Evolutionary conservation across 1,140 invertebrate species (phyloP), one percentile per base, ranked within the genome.

Genomic region (Ylistrum balloti): DNA sequence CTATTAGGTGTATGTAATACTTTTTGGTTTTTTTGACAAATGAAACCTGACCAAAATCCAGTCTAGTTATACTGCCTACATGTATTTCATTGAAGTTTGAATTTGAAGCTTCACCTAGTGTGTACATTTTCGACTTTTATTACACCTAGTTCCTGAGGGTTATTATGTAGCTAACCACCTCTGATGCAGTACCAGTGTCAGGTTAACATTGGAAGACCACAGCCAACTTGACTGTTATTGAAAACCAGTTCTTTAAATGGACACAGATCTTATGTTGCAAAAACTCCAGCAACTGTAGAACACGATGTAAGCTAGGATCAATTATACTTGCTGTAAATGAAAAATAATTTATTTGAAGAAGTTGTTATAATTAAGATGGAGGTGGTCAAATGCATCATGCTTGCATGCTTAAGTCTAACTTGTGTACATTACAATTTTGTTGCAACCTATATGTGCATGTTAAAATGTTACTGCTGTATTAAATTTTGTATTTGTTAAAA

Each of bases 351-450:
- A 45, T 9, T 45, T 45, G 41, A 45, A 38, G 13, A 38, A 38
- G 22, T 17, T 3, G n/a, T 9, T 9, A 11, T 74, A 1, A 74
- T 74, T n/a, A 74, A 74, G n/a, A 74, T 74, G 56, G 56, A 74
- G 13, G 56, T 74, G 56, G 56, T 74, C 56, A 74, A 74, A 74
- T 74, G 56, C 56, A 74, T 74, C 56, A 74, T 74, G 56, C 56
- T 74, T 74, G 56, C 56, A 74, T 74, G 56, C 56, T 74, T 74
- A 74, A 74, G 56, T 74, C 56, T 74, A 74, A 74, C 56, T 28
- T 74, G 56, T 74, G 56, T 74, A 74, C 9, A 28, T 74, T 74
- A 74, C 28, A n/a, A 74, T 74, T 48, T 74, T 74, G 15, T 74
- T 74, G 56, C 56, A 11, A 74, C 56, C 56, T 74, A 28, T 74